Evolutionary conservation across 1,140 invertebrate genomes (phyloP).

Genomic region (Orchestia grillus): DNA sequence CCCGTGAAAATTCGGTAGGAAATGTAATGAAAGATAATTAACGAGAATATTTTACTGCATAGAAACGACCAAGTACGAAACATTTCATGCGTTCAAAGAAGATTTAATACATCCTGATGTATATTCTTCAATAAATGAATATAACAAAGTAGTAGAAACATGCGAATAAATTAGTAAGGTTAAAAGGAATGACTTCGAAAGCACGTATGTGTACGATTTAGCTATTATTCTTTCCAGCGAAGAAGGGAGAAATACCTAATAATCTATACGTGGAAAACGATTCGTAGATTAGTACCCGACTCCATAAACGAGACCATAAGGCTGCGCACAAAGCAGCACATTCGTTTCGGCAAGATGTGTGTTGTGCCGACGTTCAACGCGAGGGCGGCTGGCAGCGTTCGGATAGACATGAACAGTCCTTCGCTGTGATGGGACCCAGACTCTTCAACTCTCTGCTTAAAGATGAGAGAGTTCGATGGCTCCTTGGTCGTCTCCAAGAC

Average conservation of each 20-base stretch:
- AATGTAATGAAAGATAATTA: not conserved
- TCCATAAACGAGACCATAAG: not conserved
- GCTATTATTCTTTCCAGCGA: not conserved
- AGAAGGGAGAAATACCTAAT: not conserved
- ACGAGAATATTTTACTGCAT: constrained; percentile 32
- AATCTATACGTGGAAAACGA: not conserved
- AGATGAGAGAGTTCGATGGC: no score
- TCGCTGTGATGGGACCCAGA: no score
- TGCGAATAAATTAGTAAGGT: not conserved
- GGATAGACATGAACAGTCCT: no score
- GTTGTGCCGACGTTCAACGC: no score
- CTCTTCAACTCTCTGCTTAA: no score
- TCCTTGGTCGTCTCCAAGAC: no score
- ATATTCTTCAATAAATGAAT: not conserved
- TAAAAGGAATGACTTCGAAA: not conserved
- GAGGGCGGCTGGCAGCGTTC: no score
- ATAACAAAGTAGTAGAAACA: not conserved
- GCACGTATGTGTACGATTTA: not conserved
- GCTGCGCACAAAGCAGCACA: not conserved
- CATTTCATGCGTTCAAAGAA: not conserved
- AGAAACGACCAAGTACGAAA: not conserved
- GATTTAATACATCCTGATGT: not conserved
- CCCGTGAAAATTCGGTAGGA: not conserved
- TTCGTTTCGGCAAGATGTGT: no score
- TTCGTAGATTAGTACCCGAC: not conserved